Evolutionary conservation across 2,797 vertebrate genomes (phyloP).

Genomic region (Vultur gryphus): DNA sequence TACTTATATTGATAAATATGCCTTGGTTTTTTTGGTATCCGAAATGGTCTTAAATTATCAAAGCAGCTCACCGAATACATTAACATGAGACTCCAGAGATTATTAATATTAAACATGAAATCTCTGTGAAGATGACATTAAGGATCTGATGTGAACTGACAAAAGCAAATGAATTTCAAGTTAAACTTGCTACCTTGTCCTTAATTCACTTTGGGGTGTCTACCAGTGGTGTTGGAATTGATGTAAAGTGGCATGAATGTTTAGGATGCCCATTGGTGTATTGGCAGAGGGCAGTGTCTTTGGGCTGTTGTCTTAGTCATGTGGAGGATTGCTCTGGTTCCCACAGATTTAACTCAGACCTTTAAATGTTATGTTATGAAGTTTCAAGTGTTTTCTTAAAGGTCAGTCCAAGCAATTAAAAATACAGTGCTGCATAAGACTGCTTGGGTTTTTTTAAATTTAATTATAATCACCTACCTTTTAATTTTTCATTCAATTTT

Average conservation of each 20-base stretch:
- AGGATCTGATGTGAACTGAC: conserved; percentile 38
- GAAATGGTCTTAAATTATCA: background rate
- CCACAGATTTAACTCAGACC: background rate
- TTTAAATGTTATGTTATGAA: background rate
- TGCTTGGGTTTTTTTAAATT: background rate
- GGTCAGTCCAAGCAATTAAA: background rate
- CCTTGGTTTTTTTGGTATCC: background rate
- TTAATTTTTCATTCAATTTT: background rate
- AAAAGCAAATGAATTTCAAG: conserved; percentile 24
- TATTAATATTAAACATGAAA: conserved; percentile 52
- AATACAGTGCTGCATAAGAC: background rate
- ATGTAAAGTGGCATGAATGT: background rate
- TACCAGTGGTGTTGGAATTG: background rate
- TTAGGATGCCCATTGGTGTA: background rate
- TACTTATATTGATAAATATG: background rate
- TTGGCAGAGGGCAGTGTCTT: background rate
- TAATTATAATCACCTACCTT: background rate
- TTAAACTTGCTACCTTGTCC: conserved; percentile 8
- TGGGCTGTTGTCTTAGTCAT: background rate
- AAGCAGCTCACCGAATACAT: background rate
- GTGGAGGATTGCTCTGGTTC: background rate
- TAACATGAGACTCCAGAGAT: background rate
- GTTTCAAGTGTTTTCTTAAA: background rate
- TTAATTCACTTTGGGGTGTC: conserved; percentile 8
- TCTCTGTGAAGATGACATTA: background rate